Conservation (phyloP, 2,888 invertebrate genomes). For the Euplagia quadripunctaria region DNA sequence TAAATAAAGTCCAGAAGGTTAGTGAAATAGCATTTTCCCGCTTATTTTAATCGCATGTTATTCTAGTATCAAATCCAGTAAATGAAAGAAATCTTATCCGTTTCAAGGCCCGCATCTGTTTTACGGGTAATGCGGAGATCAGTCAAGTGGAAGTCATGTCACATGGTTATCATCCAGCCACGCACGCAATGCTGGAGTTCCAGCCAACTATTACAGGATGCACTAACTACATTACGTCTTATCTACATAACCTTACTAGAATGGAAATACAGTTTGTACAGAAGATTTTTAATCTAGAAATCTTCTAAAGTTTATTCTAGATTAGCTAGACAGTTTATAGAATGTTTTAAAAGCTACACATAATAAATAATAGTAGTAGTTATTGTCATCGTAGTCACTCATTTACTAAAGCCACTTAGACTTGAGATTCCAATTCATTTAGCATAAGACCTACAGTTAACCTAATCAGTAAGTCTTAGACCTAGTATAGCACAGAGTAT, state of each 20-base stretch:
- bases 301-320: background rate
- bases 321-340: background rate
- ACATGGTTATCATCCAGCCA: slow-evolving; percentile 74
- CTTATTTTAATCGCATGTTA: background rate
- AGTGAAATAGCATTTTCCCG: slow-evolving; percentile 21
- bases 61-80: background rate
- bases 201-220: slow-evolving; percentile 81
- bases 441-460: too few species aligned
- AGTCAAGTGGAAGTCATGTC: slow-evolving; percentile 80
- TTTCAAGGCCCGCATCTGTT: slow-evolving; percentile 67
- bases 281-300: background rate
- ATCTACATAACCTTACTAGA: slow-evolving; percentile 79
- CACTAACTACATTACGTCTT: slow-evolving; percentile 76
- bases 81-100: background rate
- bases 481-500: too few species aligned
- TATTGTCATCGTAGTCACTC: background rate
- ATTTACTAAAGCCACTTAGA: too few species aligned
- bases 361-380: background rate
- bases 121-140: slow-evolving; percentile 77
- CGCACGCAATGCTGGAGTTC: slow-evolving; percentile 79
- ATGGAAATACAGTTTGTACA: slow-evolving; percentile 78
- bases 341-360: background rate
- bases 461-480: too few species aligned
- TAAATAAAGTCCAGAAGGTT: slow-evolving; percentile 78
- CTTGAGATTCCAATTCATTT: too few species aligned